Conservation (phyloP, 2,797 vertebrate species). For the Protonibea diacanthus region DNA sequence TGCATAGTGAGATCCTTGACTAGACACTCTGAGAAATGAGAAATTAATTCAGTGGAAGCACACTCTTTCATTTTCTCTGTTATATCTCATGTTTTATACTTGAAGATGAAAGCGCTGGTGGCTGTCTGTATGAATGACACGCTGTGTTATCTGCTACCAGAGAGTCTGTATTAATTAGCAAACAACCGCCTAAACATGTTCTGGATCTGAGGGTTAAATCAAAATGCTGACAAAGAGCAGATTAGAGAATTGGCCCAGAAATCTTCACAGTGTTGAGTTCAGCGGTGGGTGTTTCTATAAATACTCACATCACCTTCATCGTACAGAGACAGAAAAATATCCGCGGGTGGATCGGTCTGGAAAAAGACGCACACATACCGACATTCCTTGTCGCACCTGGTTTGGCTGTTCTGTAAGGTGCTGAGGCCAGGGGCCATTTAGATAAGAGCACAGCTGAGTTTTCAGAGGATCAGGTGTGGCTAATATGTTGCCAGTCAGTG, state of each 20-base stretch:
- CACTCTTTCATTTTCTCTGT: conserved; percentile 33
- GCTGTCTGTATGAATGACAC: conserved; percentile 64
- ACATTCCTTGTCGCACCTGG: conserved; percentile 18
- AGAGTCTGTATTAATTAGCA: conserved; percentile 71
- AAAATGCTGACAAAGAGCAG: conserved; percentile 69
- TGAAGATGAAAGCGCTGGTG: conserved; percentile 66
- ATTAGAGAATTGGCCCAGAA: conserved; percentile 63
- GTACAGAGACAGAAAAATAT: conserved; percentile 29
- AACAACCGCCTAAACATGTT: conserved; percentile 67
- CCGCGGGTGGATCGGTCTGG: conserved; percentile 17
- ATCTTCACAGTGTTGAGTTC: conserved; percentile 47
- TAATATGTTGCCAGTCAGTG: conserved; percentile 50
- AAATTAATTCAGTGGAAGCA: conserved; percentile 41
- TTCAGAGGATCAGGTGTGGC: conserved; percentile 69
- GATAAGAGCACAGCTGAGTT: conserved; percentile 64
- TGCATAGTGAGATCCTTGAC: conserved; percentile 35
- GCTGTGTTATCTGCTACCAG: conserved; percentile 60
- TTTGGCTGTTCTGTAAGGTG: conserved; percentile 48
- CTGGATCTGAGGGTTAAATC: conserved; percentile 71
- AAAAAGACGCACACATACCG: conserved; percentile 12
- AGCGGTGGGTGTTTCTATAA: conserved; percentile 55
- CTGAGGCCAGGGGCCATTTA: conserved; percentile 42
- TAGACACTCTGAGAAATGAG: conserved; percentile 51
- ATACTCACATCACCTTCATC: conserved; percentile 44
- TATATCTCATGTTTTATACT: conserved; percentile 57